Base-by-base conservation (phyloP, 2,113 vertebrate species). In the Xiphophorus hellerii region DNA sequence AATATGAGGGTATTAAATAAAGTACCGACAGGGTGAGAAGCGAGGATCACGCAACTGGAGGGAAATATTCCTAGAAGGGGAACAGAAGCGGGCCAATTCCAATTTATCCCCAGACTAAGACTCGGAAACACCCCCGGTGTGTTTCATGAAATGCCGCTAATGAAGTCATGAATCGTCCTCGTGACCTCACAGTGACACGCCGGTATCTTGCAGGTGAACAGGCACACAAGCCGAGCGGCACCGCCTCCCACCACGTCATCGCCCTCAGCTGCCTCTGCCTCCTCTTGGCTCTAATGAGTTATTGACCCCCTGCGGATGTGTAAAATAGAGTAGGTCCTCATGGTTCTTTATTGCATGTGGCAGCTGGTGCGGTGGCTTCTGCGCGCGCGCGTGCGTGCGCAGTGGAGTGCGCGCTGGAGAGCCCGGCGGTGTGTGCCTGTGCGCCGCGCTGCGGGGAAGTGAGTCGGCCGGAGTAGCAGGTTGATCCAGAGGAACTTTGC, bases 261-360 rank as follows among this genome's bases (percentile, higher is more conserved):
- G 83, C 78, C 80, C 88, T 73, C 78, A 69, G 84, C 84, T 77
- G 80, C 90, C 71, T 76, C 81, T 70, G 62, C 83, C 81, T 84
- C 78, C 78, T 78, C 81, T 75, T 27, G 1, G 39, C 88, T 82
- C 89, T 92, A 92, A 92, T 91, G 92, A 93, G 90, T 93, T 93
- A 93, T 93, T 91, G 93, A 93, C 90, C 88, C 88, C 92, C 90
- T 77, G 90, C 74, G 80, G 87, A 90, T 90, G 80, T 89, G 87
- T 90, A 87, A 87, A 92, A 91, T 88, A 89, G 84, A 91, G 69
- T 54, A 75, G 76, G 84, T 77, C 83, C 81, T 84, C 82, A 83
- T 74, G 78, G 77, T 85, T 90, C 81, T 88, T 90, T 78, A 89
- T 90, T 89, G 85, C 85, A 68, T 44, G 80, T 80, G 84, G 88